Conservation (phyloP, 2,888 invertebrate genomes). For the Drosophila merina region DNA sequence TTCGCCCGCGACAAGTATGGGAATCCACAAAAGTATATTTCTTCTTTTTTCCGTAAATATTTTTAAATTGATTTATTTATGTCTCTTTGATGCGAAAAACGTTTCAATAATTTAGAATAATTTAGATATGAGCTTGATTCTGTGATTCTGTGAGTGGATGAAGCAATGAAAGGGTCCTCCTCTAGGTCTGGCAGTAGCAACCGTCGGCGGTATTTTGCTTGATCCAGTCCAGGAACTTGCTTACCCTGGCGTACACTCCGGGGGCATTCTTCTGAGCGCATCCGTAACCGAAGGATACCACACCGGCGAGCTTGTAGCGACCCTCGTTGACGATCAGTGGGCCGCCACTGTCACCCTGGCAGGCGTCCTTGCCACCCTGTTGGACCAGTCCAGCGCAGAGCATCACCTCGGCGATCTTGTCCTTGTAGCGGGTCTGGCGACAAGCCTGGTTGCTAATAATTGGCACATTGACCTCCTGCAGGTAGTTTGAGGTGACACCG, state of each 20-base stretch:
- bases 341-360: conserved; percentile 83
- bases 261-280: conserved; percentile 82
- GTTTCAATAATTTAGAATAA: conserved; percentile 70
- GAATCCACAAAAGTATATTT: neutral
- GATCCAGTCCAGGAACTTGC: conserved; percentile 81
- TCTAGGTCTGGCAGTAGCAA: conserved; percentile 77
- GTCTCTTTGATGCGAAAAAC: conserved; percentile 43
- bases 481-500: conserved; percentile 77
- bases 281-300: conserved; percentile 82
- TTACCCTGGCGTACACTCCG: conserved; percentile 82
- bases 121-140: conserved; percentile 44
- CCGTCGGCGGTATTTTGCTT: conserved; percentile 73
- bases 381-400: conserved; percentile 82
- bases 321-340: conserved; percentile 80
- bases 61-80: conserved; percentile 40
- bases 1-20: neutral
- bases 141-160: neutral
- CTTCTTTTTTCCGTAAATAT: neutral
- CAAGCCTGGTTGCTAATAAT: conserved; percentile 81
- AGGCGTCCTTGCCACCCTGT: conserved; percentile 82
- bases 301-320: conserved; percentile 79
- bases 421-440: conserved; percentile 78
- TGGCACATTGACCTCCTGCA: conserved; percentile 82
- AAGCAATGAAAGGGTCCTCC: no score
- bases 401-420: conserved; percentile 82